These are phyloP conservation scores for Coendou prehensilis DNA, from an alignment of 2,797 vertebrate species.

Conservation along the genomic window DNA sequence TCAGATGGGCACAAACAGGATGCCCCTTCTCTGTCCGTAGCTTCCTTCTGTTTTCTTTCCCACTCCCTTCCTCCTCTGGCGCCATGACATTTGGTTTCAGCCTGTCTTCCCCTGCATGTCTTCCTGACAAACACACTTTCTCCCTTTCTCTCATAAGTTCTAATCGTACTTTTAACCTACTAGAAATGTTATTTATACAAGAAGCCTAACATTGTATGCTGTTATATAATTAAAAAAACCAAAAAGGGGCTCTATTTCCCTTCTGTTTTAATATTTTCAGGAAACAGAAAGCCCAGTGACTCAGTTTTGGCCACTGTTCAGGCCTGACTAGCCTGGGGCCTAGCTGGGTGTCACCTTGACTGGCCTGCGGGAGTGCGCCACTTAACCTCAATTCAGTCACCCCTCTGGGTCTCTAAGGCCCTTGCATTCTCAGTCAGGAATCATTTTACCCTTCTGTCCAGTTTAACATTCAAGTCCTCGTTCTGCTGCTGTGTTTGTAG, in stretches of 20 bases:
- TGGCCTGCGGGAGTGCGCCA: not conserved
- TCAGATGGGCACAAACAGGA: not conserved
- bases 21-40: not conserved
- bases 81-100: not conserved
- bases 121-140: not conserved
- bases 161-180: not conserved
- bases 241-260: not conserved
- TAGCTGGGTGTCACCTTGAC: not conserved
- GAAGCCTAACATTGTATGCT: not conserved
- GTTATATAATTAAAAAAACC: not conserved
- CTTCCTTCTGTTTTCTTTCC: no score
- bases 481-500: not conserved
- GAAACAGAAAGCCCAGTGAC: not conserved
- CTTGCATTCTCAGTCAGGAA: not conserved
- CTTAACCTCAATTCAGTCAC: not conserved
- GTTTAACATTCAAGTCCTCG: not conserved
- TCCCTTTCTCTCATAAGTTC: not conserved
- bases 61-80: not conserved
- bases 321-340: not conserved
- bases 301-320: not conserved
- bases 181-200: not conserved
- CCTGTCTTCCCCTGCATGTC: not conserved
- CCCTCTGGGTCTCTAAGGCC: not conserved
- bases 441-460: not conserved
- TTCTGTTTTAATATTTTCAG: slow-evolving; percentile 6